phyloP scores from a whole-genome alignment of 1,140 invertebrate genomes.

The Eurosta solidaginis region DNA sequence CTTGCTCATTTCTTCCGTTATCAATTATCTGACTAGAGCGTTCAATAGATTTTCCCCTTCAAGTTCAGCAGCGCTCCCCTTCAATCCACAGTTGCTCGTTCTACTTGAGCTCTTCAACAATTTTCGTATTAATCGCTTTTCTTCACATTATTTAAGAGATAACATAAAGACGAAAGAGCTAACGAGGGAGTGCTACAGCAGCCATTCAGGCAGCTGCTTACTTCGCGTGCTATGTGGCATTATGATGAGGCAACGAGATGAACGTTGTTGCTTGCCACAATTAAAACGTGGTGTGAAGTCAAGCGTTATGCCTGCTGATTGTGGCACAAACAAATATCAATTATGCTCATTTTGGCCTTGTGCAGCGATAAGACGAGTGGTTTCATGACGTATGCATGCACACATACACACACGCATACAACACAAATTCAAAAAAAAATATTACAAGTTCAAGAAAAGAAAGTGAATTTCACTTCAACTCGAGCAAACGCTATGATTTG shows the following conservation, averaged over 20 bases:
- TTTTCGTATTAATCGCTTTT: constrained; percentile 13
- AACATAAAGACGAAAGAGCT: neutral
- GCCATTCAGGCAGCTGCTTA: neutral
- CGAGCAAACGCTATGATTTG: neutral
- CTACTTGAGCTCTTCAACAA: neutral
- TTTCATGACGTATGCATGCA: neutral
- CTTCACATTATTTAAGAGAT: constrained; percentile 22
- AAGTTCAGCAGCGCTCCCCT: neutral
- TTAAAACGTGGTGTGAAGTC: constrained; percentile 21
- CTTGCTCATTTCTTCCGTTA: neutral
- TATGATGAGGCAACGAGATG: neutral
- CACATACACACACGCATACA: neutral
- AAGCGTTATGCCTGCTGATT: constrained; percentile 26
- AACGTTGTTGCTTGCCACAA: constrained; percentile 1
- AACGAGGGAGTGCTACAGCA: neutral
- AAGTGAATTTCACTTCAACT: neutral
- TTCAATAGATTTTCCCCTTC: neutral
- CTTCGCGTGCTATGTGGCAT: neutral
- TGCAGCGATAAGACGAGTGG: constrained; percentile 9
- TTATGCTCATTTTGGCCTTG: constrained; percentile 23
- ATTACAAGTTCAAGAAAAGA: neutral
- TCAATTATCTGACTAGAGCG: neutral
- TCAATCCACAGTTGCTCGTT: neutral
- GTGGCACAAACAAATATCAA: constrained; percentile 24
- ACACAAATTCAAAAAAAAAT: neutral